Evolutionary conservation across 2,113 vertebrate genomes (phyloP).

Genomic region (Steatornis caripensis): DNA sequence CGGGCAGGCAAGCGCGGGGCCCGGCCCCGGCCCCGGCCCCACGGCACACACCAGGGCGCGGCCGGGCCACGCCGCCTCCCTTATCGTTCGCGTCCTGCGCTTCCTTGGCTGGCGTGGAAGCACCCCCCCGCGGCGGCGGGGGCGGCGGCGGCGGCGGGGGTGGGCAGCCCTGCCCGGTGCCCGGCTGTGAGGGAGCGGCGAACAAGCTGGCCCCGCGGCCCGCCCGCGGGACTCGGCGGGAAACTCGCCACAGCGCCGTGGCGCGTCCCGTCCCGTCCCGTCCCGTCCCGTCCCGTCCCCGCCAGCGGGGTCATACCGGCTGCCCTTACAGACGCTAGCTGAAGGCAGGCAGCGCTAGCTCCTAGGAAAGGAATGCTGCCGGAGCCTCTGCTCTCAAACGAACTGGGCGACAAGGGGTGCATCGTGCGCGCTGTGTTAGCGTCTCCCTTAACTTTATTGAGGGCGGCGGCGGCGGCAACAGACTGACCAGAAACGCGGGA

Average conservation of each 20-base stretch:
- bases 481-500: neutral
- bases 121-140: neutral
- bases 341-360: no score
- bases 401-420: rapidly evolving
- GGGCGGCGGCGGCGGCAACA: no score
- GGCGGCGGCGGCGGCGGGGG: no score
- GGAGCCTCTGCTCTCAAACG: neutral
- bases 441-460: neutral
- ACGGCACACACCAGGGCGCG: neutral
- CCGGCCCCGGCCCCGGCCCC: neutral
- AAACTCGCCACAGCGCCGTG: no score
- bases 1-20: neutral
- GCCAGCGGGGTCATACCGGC: neutral
- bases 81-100: neutral
- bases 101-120: neutral
- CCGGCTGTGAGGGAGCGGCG: no score
- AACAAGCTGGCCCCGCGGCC: neutral
- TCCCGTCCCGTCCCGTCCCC: no score
- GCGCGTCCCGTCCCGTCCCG: no score
- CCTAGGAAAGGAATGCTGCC: neutral
- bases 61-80: neutral
- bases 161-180: no score
- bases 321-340: rapidly evolving
- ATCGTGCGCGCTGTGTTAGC: neutral
- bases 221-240: neutral